A percentile compares a stretch with the other conserved stretches of the same genome.
Conservation (phyloP, 2,797 vertebrate species). For the Thalassophryne amazonica region DNA sequence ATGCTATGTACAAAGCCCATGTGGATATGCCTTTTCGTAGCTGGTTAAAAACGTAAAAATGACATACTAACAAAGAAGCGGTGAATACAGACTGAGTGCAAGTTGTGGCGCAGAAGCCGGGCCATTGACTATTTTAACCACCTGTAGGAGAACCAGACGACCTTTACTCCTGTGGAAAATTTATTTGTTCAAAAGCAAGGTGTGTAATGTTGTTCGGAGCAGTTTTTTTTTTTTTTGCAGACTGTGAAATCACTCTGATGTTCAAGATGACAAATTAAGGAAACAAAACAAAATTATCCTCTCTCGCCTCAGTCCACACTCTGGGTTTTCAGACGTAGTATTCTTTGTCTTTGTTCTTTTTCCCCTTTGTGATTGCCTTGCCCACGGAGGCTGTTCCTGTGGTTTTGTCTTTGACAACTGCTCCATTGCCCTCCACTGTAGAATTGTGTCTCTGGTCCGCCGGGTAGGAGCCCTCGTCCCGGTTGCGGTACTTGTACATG, state of each 20-base stretch:
- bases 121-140: slow-evolving; percentile 47
- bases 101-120: slow-evolving; percentile 49
- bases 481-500: slow-evolving; percentile 98
- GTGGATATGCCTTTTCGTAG: slow-evolving; percentile 46
- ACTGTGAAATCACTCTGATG: slow-evolving; percentile 47
- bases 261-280: slow-evolving; percentile 39
- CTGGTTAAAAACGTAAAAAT: slow-evolving; percentile 54
- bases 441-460: slow-evolving; percentile 89
- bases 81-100: slow-evolving; percentile 52
- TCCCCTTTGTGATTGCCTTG: slow-evolving; percentile 88
- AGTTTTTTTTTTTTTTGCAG: slow-evolving; percentile 27
- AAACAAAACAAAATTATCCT: slow-evolving; percentile 42
- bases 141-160: slow-evolving; percentile 40
- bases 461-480: slow-evolving; percentile 94
- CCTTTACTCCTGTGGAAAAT: slow-evolving; percentile 48
- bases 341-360: slow-evolving; percentile 98
- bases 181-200: slow-evolving; percentile 38
- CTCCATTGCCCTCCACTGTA: slow-evolving; percentile 85
- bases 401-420: slow-evolving; percentile 90
- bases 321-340: slow-evolving; percentile 87
- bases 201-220: slow-evolving; percentile 32
- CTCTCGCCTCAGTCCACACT: slow-evolving; percentile 44
- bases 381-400: slow-evolving; percentile 75
- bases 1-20: slow-evolving; percentile 75
- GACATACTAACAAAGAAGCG: slow-evolving; percentile 38